Evolutionary conservation across 2,888 invertebrate genomes (phyloP), one percentile per base, ranked within the genome.

Genomic region (Acrobasis consociella): DNA sequence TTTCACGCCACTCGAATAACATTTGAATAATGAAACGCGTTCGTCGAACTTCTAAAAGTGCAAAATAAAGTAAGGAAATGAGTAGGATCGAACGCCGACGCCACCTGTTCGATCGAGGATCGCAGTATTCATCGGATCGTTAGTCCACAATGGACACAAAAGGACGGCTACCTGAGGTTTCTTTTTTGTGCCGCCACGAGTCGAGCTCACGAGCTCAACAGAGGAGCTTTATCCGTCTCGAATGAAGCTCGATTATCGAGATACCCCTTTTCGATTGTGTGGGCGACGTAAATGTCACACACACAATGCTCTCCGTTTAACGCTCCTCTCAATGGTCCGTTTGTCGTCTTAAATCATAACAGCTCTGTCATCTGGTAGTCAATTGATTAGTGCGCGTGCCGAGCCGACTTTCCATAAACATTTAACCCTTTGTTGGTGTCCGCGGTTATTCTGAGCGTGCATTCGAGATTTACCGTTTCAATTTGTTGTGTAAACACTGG

Each of bases 1-100:
- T 91, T 91, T 91, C 89, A 87, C 88, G 87, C 86, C 83, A 76
- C 78, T 83, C 81, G 87, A 89, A 89, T 88, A 86, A 79, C 82
- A 91, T 91, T 91, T 86, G 86, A 89, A 89, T 89, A 90, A 85
- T 86, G 80, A 82, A 76, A 77, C 73, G 79, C 85, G 88, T 88
- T 83, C 89, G 81, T 80, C 87, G 88, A 89, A 91, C 87, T 85
- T 76, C 80, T 81, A 85, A 87, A 87, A 84, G 79, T 81, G 89
- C 89, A 85, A 86, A 86, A 84, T 77, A 73, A 77, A 72, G 69
- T 66, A 66, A 76, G 74, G 75, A 74, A 75, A 70, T 69, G 63
- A 67, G 72, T 71, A 77, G 80, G 75, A 74, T 74, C 71, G 67
- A 74, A 69, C 70, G 71, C 56, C 56, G 74, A 72, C 79, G 78